Conservation (phyloP, 1,140 invertebrate species). For the Calliphora vicina region DNA sequence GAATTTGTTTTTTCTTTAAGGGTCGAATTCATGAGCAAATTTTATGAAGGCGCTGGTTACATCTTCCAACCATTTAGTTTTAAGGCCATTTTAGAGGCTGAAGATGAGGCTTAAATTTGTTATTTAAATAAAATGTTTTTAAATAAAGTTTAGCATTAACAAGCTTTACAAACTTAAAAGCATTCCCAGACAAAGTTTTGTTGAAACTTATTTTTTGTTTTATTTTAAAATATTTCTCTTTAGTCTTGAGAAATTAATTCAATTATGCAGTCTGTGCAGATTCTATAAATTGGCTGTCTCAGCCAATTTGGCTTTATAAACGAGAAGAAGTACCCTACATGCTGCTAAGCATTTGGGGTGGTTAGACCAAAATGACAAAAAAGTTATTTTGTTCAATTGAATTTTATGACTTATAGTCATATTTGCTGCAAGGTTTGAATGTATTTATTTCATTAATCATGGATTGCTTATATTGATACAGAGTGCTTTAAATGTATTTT, state of each 20-base stretch:
- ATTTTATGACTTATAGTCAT: too few relatives aligned
- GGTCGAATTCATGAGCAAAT: slow-evolving; percentile 99
- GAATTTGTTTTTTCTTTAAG: slow-evolving; percentile 63
- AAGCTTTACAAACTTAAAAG: not conserved
- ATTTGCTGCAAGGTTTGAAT: too few relatives aligned
- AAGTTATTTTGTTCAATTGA: too few relatives aligned
- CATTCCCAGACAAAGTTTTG: too few relatives aligned
- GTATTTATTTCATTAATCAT: too few relatives aligned
- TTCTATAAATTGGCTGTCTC: too few relatives aligned
- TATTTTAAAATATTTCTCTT: not conserved
- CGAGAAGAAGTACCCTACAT: not conserved
- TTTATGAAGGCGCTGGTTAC: slow-evolving; percentile 89
- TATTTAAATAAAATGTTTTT: not conserved
- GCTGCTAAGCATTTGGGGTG: too few relatives aligned
- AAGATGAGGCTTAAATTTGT: slow-evolving; percentile 62
- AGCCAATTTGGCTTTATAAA: not conserved
- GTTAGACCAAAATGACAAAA: too few relatives aligned
- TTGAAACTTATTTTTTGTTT: too few relatives aligned
- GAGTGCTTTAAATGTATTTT: too few relatives aligned
- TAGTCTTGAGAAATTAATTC: not conserved
- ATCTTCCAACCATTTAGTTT: slow-evolving; percentile 94
- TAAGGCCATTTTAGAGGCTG: slow-evolving; percentile 78
- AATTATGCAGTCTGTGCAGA: too few relatives aligned
- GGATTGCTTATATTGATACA: too few relatives aligned
- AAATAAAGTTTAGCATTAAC: not conserved